A percentile compares a stretch with the other conserved stretches of the same genome.
phyloP scores from a whole-genome alignment of 92 coral and sea anemone species.

The Parazoanthus swiftii region DNA sequence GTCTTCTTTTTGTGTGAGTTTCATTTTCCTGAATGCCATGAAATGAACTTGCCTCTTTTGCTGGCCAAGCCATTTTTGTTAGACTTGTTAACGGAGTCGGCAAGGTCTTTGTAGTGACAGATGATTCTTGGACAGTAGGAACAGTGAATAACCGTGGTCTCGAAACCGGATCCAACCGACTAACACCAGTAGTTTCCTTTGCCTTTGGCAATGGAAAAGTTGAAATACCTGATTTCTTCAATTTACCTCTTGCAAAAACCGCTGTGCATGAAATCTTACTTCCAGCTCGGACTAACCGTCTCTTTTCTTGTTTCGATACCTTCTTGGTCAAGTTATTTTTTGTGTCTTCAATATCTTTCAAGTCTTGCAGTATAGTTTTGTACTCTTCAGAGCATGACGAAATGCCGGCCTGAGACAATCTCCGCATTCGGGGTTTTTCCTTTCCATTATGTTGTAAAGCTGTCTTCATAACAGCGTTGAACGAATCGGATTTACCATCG shows the following conservation, averaged over 20 bases:
- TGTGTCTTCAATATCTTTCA: conserved; percentile 21
- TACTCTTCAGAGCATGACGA: conserved; percentile 55
- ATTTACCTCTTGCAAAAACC: neutral
- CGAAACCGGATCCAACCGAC: conserved; percentile 2
- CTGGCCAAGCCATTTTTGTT: conserved; percentile 43
- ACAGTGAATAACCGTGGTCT: conserved; percentile 23
- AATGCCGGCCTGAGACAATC: conserved; percentile 39
- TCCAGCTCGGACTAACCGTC: neutral
- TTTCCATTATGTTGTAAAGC: neutral
- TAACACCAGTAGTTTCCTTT: neutral
- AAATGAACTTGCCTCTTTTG: neutral
- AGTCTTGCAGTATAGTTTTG: conserved; percentile 30
- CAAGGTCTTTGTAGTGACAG: neutral
- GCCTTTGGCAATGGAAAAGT: neutral
- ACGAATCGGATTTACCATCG: neutral
- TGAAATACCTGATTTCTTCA: neutral
- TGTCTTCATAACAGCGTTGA: neutral
- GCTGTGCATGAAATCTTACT: conserved; percentile 39
- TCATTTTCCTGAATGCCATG: neutral
- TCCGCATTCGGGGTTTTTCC: conserved; percentile 19
- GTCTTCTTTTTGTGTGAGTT: conserved; percentile 2
- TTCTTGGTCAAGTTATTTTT: neutral
- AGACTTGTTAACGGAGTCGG: neutral
- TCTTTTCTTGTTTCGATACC: neutral
- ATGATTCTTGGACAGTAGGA: conserved; percentile 16